Conservation (phyloP, 2,888 invertebrate genomes). For the Diplolepis rosae region DNA sequence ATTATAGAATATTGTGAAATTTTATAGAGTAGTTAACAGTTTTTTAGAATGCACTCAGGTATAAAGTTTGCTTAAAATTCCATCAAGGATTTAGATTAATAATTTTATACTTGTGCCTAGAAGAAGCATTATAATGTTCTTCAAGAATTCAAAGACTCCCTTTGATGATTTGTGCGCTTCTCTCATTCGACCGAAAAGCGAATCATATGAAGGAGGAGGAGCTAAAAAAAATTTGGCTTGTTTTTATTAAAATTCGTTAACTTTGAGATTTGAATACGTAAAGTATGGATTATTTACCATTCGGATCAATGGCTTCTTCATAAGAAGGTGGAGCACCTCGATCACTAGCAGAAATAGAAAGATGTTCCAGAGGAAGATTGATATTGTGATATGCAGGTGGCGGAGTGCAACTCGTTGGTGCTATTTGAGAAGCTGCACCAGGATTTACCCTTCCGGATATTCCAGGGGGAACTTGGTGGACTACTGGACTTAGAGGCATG, state of each 20-base stretch:
- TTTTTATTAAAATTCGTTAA: too few relatives aligned
- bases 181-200: conserved; percentile 79
- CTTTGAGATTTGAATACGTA: neutral
- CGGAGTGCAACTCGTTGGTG: conserved; percentile 59
- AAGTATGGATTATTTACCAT: conserved; percentile 74
- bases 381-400: conserved; percentile 66
- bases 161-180: conserved; percentile 79
- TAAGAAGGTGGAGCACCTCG: conserved; percentile 78
- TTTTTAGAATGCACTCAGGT: too few relatives aligned
- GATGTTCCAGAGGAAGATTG: conserved; percentile 59
- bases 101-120: conserved; percentile 82
- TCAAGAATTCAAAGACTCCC: conserved; percentile 78
- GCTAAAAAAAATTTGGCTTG: conserved; percentile 74
- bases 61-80: too few relatives aligned
- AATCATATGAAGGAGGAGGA: conserved; percentile 82
- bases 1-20: too few relatives aligned
- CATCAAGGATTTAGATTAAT: too few relatives aligned
- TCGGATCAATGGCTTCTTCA: conserved; percentile 79
- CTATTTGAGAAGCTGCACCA: conserved; percentile 53
- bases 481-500: conserved; percentile 57
- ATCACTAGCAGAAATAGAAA: conserved; percentile 59
- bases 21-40: too few relatives aligned
- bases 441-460: conserved; percentile 53
- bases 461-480: conserved; percentile 45
- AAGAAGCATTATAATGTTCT: conserved; percentile 77